Base-by-base conservation (phyloP, 2,888 invertebrate species). In the Lypha dubia region DNA sequence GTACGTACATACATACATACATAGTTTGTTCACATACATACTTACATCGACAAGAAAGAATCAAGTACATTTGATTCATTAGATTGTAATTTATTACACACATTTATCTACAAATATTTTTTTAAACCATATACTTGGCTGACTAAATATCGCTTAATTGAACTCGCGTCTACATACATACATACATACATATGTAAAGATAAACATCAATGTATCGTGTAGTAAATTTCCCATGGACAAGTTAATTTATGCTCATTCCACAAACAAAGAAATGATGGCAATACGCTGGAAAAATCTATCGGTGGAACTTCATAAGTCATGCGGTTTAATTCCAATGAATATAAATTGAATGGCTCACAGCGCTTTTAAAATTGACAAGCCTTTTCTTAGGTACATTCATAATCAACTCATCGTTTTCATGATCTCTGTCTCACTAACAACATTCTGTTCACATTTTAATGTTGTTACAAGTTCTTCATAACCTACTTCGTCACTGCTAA, bases 201-300 rank as follows among this genome's bases (percentile, higher is more conserved):
- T 75, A 65, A 46, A 44, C 17, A 75, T 65, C 65, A 46, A 35
- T n/a, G 20, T 49, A 46, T 67, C 35, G 38, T 38, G 15, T 44
- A 28, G 62, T 70, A 32, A 46, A 8, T 24, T 67, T 67, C 67
- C 58, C 76, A 46, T 24, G 35, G 46, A 71, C 82, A 68, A 73
- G 67, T 73, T 83, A 67, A 83, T 83, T 83, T 83, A 77, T 62
- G 77, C 67, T 56, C 53, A 49, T 62, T 68, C 60, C 28, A 44
- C 17, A 28, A 68, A 46, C 38, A 51, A 60, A 51, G 62, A 17
- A 22, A 44, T 60, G 51, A 53, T 80, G 68, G 41, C 32, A 60
- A 62, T 62, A 60, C 38, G 56, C n/a, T 60, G 82, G 73, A 60
- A 62, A 53, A 28, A 11, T 46, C 24, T 68, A 68, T 73, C 76